These are phyloP conservation scores for Yponomeuta malinellus DNA, from an alignment of 2,888 invertebrate species.

Conservation along the genomic window DNA sequence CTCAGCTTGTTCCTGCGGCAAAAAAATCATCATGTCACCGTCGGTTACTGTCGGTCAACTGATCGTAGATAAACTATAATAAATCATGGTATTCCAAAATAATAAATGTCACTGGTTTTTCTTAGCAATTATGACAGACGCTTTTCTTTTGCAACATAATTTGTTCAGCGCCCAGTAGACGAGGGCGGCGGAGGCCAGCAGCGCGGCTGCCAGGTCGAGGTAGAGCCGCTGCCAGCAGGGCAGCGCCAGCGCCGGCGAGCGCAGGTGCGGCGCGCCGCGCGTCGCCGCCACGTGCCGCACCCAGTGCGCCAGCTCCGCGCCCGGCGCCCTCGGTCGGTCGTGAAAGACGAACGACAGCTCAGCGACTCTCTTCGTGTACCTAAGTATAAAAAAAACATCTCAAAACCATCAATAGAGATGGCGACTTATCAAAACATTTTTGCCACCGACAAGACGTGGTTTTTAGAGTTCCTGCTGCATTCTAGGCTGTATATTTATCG, in stretches of 20 bases:
- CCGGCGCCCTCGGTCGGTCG: slow-evolving; percentile 36
- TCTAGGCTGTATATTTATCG: not conserved
- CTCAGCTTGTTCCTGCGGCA: too few relatives aligned
- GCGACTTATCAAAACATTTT: not conserved
- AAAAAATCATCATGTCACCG: too few relatives aligned
- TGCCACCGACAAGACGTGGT: not conserved
- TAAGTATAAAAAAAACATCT: slow-evolving; percentile 20
- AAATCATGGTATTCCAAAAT: too few relatives aligned
- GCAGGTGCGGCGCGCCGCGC: slow-evolving; percentile 39
- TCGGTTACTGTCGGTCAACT: too few relatives aligned
- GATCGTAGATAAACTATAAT: too few relatives aligned
- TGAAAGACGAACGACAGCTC: slow-evolving; percentile 41
- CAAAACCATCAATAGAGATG: not conserved
- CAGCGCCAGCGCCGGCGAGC: slow-evolving; percentile 37
- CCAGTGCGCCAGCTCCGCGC: slow-evolving; percentile 42
- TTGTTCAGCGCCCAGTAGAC: not conserved
- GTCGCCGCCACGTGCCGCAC: slow-evolving; percentile 45
- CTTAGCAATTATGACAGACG: not conserved
- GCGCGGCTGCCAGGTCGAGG: slow-evolving; percentile 35
- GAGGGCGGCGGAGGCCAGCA: slow-evolving; percentile 14
- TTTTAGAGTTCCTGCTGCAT: not conserved
- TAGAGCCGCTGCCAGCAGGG: slow-evolving; percentile 44
- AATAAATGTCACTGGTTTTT: not conserved
- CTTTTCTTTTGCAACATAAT: not conserved
- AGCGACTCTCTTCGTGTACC: slow-evolving; percentile 36